A percentile compares a stretch with the other conserved stretches of the same genome.
Conservation (phyloP, 2,888 invertebrate species). For the Homarus gammarus region DNA sequence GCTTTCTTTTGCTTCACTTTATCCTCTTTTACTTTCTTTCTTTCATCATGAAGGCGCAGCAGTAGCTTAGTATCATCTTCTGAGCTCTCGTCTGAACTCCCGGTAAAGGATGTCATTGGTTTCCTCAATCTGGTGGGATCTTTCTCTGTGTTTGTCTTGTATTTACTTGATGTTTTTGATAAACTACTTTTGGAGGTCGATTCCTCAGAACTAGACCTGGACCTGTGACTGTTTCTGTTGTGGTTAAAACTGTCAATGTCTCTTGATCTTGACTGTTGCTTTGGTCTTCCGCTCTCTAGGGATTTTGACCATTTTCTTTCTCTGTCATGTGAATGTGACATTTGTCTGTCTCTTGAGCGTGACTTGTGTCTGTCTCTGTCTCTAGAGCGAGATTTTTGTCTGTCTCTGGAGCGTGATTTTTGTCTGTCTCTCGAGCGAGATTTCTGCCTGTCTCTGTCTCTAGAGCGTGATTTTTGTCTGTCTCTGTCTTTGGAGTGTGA, state of each 20-base stretch:
- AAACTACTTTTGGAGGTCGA: background rate
- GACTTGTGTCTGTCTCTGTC: background rate
- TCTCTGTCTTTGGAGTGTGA: constrained; percentile 1
- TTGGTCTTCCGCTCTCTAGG: constrained; percentile 1
- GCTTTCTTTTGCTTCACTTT: constrained; percentile 84
- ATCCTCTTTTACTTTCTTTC: constrained; percentile 84
- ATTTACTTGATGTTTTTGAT: constrained; percentile 9
- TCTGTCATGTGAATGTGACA: constrained; percentile 1
- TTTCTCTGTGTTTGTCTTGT: constrained; percentile 50
- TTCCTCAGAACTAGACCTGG: constrained; percentile 29
- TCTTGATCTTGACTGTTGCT: background rate
- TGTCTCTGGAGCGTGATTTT: constrained; percentile 29
- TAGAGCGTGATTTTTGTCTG: background rate
- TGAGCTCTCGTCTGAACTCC: constrained; percentile 7
- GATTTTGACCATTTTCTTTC: background rate
- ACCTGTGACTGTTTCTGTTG: background rate
- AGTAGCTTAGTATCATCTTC: constrained; percentile 82
- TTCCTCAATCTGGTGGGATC: constrained; percentile 29
- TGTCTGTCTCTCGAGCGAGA: background rate
- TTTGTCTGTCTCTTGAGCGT: background rate
- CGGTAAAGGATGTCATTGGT: constrained; percentile 21
- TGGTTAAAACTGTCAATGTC: background rate
- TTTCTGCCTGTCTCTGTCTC: constrained; percentile 4
- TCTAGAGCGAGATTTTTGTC: background rate
- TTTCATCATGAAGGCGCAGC: constrained; percentile 86